Conservation (phyloP, 2,113 vertebrate species). For the Deroptyus accipitrinus region DNA sequence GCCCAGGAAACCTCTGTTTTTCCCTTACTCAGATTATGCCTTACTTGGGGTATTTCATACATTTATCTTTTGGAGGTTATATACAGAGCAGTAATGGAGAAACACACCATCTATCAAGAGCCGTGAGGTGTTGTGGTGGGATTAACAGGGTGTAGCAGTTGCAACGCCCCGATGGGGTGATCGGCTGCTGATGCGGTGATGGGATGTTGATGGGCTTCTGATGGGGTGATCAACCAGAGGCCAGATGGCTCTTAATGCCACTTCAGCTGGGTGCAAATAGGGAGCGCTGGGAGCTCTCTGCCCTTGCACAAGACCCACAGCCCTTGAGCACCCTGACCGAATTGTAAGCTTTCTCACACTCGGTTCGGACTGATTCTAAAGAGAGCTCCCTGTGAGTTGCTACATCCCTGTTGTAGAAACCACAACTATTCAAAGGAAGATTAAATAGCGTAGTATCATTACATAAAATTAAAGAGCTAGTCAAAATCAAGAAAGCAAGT, state of each 20-base stretch:
- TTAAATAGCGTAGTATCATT: background rate
- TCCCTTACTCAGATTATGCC: background rate
- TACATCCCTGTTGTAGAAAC: background rate
- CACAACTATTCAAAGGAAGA: background rate
- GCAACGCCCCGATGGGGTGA: background rate
- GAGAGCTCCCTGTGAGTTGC: background rate
- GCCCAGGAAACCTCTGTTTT: background rate
- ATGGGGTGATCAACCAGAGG: background rate
- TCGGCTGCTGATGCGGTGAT: background rate
- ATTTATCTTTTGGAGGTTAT: background rate
- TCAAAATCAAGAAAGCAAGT: background rate
- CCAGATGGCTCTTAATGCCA: background rate
- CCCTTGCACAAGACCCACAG: background rate
- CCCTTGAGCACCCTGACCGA: background rate
- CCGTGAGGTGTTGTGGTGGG: background rate
- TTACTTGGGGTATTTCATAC: background rate
- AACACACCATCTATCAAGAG: background rate
- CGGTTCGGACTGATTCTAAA: background rate
- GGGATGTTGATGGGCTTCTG: no score
- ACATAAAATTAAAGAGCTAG: background rate
- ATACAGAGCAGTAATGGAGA: background rate
- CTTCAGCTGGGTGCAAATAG: background rate
- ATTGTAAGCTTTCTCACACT: background rate
- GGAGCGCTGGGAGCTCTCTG: background rate
- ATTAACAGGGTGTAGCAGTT: background rate